These are phyloP conservation scores for Leptinotarsa texana DNA, from an alignment of 1,140 invertebrate species.

Conservation along the genomic window DNA sequence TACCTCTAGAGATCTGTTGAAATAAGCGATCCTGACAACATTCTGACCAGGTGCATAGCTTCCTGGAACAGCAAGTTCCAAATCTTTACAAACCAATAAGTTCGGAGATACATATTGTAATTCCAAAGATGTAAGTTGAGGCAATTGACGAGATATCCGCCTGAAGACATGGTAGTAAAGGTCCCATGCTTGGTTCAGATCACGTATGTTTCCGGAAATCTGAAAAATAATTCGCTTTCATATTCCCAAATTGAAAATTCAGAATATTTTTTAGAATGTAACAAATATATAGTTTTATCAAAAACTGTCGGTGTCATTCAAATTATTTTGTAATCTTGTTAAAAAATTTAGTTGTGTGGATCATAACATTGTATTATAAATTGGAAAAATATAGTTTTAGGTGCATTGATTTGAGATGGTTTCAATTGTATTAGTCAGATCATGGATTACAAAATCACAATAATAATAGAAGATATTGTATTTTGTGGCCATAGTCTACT, in stretches of 20 bases:
- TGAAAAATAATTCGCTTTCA: slow-evolving; percentile 38
- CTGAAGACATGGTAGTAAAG: slow-evolving; percentile 98
- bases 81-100: slow-evolving; percentile 82
- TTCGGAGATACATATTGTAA: slow-evolving; percentile 95
- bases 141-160: slow-evolving; percentile 91
- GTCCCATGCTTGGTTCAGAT: slow-evolving; percentile 98
- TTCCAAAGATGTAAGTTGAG: slow-evolving; percentile 86
- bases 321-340: too few relatives aligned
- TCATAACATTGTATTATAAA: too few relatives aligned
- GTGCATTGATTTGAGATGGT: too few relatives aligned
- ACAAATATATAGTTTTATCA: too few relatives aligned
- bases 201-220: slow-evolving; percentile 80
- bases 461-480: too few relatives aligned
- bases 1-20: slow-evolving; percentile 81
- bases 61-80: slow-evolving; percentile 94
- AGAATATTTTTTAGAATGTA: too few relatives aligned
- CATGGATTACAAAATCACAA: too few relatives aligned
- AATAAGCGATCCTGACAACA: slow-evolving; percentile 84
- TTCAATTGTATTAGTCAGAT: too few relatives aligned
- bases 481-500: too few relatives aligned
- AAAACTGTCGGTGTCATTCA: too few relatives aligned
- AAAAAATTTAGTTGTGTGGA: too few relatives aligned
- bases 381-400: too few relatives aligned
- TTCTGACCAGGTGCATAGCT: slow-evolving; percentile 90
- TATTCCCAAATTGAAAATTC: background rate